phyloP scores from a whole-genome alignment of 2,113 vertebrate species.

The Erythrocercus mccallii region DNA sequence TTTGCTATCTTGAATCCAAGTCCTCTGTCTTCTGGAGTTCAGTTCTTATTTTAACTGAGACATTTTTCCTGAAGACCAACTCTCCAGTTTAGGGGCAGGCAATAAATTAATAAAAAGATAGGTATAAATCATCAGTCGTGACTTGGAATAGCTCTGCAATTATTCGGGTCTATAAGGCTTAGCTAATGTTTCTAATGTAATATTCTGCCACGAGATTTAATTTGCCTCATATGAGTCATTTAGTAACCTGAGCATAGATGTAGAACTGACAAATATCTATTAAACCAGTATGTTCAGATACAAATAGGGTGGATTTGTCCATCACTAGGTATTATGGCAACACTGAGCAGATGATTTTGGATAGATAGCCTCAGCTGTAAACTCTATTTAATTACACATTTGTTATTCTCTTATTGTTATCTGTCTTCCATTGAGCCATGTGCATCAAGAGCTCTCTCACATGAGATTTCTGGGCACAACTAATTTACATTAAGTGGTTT shows the following conservation, averaged over 20 bases:
- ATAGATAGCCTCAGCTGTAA: background rate
- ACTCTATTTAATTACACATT: background rate
- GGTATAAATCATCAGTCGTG: background rate
- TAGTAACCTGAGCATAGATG: background rate
- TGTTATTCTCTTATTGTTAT: background rate
- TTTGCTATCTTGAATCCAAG: background rate
- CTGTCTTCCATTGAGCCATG: background rate
- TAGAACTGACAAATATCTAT: background rate
- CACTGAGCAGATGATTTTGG: background rate
- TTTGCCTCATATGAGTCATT: background rate
- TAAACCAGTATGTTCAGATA: background rate
- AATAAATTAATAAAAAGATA: slow-evolving; percentile 5
- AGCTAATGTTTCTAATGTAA: background rate
- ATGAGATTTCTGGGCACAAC: background rate
- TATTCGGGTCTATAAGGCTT: background rate
- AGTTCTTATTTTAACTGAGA: background rate
- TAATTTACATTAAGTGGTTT: background rate
- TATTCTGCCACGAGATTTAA: slow-evolving; percentile 12
- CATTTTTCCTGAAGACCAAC: background rate
- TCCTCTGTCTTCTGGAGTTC: background rate
- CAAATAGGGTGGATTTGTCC: background rate
- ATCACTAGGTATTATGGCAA: background rate
- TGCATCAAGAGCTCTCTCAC: background rate
- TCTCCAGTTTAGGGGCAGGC: background rate
- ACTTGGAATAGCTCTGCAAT: background rate